Percentiles rank a stretch among this genome's conserved stretches.
These are phyloP conservation scores for Calyptomena viridis DNA, from an alignment of 2,113 vertebrate genomes.

Conservation along the genomic window DNA sequence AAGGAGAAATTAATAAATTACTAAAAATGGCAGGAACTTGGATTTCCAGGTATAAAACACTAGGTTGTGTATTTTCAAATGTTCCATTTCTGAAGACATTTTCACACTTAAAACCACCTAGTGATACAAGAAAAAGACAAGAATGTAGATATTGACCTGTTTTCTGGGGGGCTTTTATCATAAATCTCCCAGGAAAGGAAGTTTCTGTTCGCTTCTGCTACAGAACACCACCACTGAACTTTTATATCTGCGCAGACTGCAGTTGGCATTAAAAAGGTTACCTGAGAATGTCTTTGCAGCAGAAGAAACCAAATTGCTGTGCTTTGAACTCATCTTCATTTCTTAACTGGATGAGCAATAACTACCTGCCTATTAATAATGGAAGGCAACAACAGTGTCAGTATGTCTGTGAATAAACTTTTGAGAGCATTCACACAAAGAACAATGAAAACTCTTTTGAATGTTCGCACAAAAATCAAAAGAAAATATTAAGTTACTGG, in stretches of 20 bases:
- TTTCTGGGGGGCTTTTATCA: neutral
- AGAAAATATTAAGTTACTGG: neutral
- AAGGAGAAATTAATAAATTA: neutral
- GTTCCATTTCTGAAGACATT: neutral
- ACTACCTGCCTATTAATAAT: neutral
- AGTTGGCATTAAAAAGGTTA: neutral
- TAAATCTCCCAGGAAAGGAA: neutral
- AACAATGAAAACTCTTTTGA: neutral
- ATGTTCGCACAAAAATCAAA: neutral
- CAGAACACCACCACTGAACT: neutral
- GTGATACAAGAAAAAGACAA: neutral
- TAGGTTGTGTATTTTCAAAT: neutral
- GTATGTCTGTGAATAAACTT: neutral
- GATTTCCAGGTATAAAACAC: neutral
- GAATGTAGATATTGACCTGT: neutral
- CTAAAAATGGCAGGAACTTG: neutral
- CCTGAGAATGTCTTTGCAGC: neutral
- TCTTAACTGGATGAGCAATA: neutral
- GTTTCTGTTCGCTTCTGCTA: neutral
- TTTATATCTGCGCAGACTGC: neutral
- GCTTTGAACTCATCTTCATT: neutral
- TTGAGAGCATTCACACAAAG: neutral
- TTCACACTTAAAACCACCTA: neutral
- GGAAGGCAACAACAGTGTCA: neutral
- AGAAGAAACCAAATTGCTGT: neutral